Percentiles rank a stretch among this genome's conserved stretches.
Evolutionary conservation across 2,888 invertebrate species (phyloP).

Genomic region (Penaeus monodon): DNA sequence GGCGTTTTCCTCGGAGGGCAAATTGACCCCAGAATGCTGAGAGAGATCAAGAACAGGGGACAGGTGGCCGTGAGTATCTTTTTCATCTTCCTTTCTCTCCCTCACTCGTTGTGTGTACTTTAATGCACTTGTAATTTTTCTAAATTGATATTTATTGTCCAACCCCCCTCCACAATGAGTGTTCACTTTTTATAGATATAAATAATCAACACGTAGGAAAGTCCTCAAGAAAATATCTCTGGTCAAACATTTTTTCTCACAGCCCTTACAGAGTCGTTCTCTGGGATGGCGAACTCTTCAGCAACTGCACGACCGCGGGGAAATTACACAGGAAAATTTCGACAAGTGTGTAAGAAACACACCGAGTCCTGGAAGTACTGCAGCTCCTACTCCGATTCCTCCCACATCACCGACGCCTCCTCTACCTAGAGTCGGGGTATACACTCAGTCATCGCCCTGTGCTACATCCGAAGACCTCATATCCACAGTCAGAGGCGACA

Average conservation of each 20-base stretch:
- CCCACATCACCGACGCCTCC: background rate
- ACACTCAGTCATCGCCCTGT: background rate
- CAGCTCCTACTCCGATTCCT: background rate
- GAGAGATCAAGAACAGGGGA: constrained; percentile 2
- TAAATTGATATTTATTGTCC: no score
- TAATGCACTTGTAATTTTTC: no score
- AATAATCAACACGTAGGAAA: no score
- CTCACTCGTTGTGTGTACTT: no score
- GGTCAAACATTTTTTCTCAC: no score
- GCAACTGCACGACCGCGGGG: constrained; percentile 9
- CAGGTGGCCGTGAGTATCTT: no score
- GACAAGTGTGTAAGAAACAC: background rate
- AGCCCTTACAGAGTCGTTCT: no score
- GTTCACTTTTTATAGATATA: no score
- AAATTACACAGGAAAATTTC: constrained; percentile 22
- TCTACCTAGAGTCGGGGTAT: background rate
- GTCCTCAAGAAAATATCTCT: no score
- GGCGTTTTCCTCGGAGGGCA: constrained; percentile 61
- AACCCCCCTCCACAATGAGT: no score
- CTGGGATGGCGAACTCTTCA: no score
- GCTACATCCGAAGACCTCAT: background rate
- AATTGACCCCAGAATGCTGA: constrained; percentile 37
- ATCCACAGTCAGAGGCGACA: background rate
- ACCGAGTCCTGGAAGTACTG: background rate
- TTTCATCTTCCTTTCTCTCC: no score